These are phyloP conservation scores for Oreamnos americanus DNA, from an alignment of 2,113 vertebrate genomes.

Conservation along the genomic window DNA sequence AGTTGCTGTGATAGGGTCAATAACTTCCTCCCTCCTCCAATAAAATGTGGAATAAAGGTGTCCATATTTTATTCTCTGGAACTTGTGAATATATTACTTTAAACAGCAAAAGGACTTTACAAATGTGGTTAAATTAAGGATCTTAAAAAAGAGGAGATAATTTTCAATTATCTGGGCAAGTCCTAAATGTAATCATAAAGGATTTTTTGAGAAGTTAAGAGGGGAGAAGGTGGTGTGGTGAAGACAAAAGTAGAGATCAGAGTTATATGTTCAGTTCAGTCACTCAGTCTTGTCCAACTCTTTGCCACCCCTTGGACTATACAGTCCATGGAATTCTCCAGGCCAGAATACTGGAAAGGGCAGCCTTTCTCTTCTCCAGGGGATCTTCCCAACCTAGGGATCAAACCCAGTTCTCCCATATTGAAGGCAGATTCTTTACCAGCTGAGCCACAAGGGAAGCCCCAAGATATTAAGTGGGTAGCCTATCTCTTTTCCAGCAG, in stretches of 20 bases:
- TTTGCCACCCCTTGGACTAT: neutral
- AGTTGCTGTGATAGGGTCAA: neutral
- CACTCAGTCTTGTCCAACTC: neutral
- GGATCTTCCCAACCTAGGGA: neutral
- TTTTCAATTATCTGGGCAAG: neutral
- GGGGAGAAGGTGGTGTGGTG: neutral
- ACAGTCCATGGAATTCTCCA: neutral
- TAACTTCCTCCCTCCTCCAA: neutral
- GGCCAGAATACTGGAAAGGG: neutral
- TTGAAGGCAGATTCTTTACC: neutral
- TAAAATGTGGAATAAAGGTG: neutral
- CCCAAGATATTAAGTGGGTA: neutral
- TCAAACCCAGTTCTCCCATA: neutral
- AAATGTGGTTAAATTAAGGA: neutral
- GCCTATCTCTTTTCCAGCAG: neutral
- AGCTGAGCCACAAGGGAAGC: neutral
- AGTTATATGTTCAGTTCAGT: neutral
- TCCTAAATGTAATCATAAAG: neutral
- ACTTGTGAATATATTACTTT: neutral
- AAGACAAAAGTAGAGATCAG: neutral
- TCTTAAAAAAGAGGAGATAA: neutral
- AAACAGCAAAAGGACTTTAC: neutral
- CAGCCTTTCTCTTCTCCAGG: neutral
- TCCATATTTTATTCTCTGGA: neutral
- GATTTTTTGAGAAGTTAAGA: neutral